phyloP scores from a whole-genome alignment of 2,113 vertebrate species.

The Atherinomorus stipes region DNA sequence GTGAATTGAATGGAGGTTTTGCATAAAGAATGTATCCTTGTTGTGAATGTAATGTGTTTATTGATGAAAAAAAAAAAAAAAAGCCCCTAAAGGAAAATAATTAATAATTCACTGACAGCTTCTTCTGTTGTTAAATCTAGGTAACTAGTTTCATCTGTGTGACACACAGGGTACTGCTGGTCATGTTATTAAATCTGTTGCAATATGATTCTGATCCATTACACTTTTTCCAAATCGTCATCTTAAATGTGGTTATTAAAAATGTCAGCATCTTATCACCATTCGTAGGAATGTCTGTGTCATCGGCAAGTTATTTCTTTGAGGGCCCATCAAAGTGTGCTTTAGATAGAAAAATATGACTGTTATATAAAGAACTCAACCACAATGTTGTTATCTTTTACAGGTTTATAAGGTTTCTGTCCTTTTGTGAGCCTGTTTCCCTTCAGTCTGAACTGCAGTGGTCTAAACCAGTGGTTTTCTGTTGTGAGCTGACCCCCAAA shows the following conservation, averaged over 20 bases:
- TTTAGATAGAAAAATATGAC: slow-evolving; percentile 48
- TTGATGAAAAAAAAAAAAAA: slow-evolving; percentile 38
- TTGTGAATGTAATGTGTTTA: slow-evolving; percentile 76
- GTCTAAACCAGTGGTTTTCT: too few relatives aligned
- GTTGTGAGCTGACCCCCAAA: too few relatives aligned
- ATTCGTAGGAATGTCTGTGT: slow-evolving; percentile 16
- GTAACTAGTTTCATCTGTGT: neutral
- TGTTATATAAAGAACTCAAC: slow-evolving; percentile 41
- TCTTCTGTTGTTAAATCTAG: neutral
- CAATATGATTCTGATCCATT: neutral
- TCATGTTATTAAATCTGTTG: neutral
- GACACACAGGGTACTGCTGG: neutral
- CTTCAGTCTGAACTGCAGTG: slow-evolving; percentile 2
- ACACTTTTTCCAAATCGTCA: neutral
- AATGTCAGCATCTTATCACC: neutral
- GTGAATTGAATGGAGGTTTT: slow-evolving; percentile 67
- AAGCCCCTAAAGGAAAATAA: neutral
- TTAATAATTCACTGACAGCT: neutral
- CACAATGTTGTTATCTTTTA: slow-evolving; percentile 20
- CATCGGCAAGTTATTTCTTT: neutral
- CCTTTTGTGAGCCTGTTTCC: neutral
- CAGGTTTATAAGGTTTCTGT: slow-evolving; percentile 47
- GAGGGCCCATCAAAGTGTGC: slow-evolving; percentile 38
- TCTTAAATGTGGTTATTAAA: slow-evolving; percentile 42
- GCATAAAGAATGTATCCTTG: slow-evolving; percentile 70